Evolutionary conservation across 2,797 vertebrate genomes (phyloP), one percentile per base, ranked within the genome.

Genomic region (Philypnodon macrostomus): DNA sequence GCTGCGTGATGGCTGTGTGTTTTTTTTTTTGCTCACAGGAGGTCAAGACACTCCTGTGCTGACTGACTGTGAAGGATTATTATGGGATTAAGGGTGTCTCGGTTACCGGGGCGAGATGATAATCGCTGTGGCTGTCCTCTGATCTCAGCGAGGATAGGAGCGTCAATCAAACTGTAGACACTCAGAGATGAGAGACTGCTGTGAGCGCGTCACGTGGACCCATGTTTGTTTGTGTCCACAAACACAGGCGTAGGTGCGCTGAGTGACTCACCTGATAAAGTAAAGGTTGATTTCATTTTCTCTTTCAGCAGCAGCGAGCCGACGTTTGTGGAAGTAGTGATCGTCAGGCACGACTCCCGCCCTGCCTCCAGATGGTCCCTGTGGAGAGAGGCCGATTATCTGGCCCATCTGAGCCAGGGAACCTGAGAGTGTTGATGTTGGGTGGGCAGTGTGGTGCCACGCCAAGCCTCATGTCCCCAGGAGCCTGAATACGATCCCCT

Each of bases 381-480:
- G 83, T 81, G 80, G 85, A 89, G 85, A 60, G 73, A 85, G 80
- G 84, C 74, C 88, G 85, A 89, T 91, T 89, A 91, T 91, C 87
- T 82, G 87, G 75, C 77, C 79, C 81, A 89, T 90, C 86, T 83
- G 81, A 89, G 85, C 84, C n/a, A 71, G 78, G 85, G 72, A 89
- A 91, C 87, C 70, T 88, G 88, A 91, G 88, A 87, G 87, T 84
- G 83, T 88, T 91, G 88, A 91, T 88, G 88, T 89, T 75, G 87
- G 87, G 85, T 88, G 88, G 86, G 88, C 85, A 87, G 81, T 85
- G 79, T 45, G 47, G 82, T 88, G 88, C 85, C 85, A 86, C 80
- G 77, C 84, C 87, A 84, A 88, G 85, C 80, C 85, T 88, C 81
- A 81, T 87, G 82, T 88, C 88, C 89, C 88, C 85, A 85, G 85